phyloP scores from a whole-genome alignment of 2,888 invertebrate species.

The Syrista parreyssii region DNA sequence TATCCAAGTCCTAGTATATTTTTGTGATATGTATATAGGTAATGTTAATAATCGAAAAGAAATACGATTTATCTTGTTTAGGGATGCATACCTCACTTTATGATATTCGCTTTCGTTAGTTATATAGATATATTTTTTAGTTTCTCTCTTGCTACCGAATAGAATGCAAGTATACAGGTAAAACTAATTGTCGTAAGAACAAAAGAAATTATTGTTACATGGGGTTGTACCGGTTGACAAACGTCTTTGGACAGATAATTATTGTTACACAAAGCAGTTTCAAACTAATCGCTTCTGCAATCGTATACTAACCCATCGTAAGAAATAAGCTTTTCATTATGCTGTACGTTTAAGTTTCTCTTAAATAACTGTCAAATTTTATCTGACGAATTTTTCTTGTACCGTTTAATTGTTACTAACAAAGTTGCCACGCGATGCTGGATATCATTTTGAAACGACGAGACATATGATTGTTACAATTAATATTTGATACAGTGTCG shows the following conservation, averaged over 20 bases:
- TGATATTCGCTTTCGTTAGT: not conserved
- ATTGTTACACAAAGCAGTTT: not conserved
- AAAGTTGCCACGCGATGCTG: not conserved
- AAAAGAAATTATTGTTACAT: not conserved
- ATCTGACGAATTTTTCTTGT: not conserved
- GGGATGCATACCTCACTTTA: not conserved
- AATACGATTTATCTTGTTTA: not conserved
- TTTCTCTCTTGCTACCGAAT: not conserved
- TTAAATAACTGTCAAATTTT: not conserved
- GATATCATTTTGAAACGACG: not conserved
- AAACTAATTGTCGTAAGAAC: not conserved
- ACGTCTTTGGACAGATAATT: not conserved
- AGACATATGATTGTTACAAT: not conserved
- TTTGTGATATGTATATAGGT: constrained; percentile 43
- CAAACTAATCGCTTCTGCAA: not conserved
- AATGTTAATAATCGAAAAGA: not conserved
- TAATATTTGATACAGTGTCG: not conserved
- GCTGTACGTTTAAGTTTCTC: not conserved
- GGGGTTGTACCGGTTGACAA: not conserved
- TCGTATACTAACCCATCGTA: not conserved
- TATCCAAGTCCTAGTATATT: constrained; percentile 32
- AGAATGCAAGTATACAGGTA: not conserved
- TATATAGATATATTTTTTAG: not conserved
- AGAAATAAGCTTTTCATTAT: not conserved
- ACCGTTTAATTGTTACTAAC: not conserved